These are phyloP conservation scores for Thunnus albacares DNA, from an alignment of 2,797 vertebrate species.

Conservation along the genomic window DNA sequence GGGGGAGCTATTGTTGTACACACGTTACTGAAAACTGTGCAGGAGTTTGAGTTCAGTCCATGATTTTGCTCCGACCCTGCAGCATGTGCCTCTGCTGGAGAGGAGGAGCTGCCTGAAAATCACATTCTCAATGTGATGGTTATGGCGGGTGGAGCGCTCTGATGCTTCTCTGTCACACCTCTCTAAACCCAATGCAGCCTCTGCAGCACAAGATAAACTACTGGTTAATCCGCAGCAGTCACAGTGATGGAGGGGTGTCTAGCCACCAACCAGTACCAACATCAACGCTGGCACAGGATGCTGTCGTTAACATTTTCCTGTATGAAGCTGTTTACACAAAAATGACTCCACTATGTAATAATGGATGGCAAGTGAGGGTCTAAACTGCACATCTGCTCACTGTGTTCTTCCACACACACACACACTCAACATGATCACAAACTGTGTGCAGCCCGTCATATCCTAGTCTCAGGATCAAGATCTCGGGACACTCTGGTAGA, in stretches of 20 bases:
- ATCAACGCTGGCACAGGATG: neutral
- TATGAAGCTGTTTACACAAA: constrained; percentile 11
- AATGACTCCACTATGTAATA: constrained; percentile 20
- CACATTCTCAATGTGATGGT: constrained; percentile 71
- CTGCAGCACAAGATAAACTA: neutral
- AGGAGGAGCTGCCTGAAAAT: constrained; percentile 66
- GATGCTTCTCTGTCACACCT: constrained; percentile 36
- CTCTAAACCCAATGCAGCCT: constrained; percentile 9
- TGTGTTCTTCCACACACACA: constrained; percentile 32
- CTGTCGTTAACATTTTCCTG: neutral
- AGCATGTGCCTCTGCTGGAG: constrained; percentile 69
- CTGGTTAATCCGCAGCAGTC: constrained; percentile 28
- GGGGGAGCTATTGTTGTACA: constrained; percentile 72
- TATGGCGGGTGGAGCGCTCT: constrained; percentile 55
- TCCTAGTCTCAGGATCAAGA: constrained; percentile 51
- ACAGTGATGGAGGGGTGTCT: constrained; percentile 4
- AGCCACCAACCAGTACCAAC: neutral
- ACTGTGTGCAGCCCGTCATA: constrained; percentile 46
- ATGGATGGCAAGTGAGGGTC: constrained; percentile 4
- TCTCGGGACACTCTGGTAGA: constrained; percentile 50
- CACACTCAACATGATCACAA: constrained; percentile 54
- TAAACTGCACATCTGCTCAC: constrained; percentile 30
- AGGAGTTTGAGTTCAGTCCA: constrained; percentile 15
- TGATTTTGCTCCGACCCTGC: constrained; percentile 60
- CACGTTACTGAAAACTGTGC: constrained; percentile 22